These are phyloP conservation scores for Frieseomelitta varia DNA, from an alignment of 1,140 invertebrate genomes.

Conservation along the genomic window DNA sequence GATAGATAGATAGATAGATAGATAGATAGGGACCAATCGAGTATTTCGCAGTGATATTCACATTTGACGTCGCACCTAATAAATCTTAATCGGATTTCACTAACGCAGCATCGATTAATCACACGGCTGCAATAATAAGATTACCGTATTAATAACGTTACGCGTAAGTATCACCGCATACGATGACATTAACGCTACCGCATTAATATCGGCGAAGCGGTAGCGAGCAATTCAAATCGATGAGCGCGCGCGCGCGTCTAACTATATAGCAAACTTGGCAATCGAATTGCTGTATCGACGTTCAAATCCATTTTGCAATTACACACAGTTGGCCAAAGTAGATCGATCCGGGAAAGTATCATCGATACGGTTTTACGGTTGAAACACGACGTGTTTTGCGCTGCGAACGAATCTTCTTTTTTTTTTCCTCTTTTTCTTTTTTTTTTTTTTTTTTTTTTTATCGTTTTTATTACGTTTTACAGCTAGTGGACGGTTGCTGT, in stretches of 20 bases:
- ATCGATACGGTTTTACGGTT: neutral
- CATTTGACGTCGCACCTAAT: constrained; percentile 27
- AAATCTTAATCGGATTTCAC: constrained; percentile 48
- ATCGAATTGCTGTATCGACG: constrained; percentile 5
- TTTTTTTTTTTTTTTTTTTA: too few relatives aligned
- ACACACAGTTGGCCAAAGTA: neutral
- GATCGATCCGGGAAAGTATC: neutral
- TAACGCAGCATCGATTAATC: constrained; percentile 41
- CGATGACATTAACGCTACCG: constrained; percentile 15
- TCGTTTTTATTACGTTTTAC: too few relatives aligned
- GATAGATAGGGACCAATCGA: neutral
- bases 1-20: too few relatives aligned
- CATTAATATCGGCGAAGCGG: constrained; percentile 35
- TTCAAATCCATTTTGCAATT: constrained; percentile 27
- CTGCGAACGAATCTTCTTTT: too few relatives aligned
- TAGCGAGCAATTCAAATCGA: constrained; percentile 20
- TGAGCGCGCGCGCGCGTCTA: neutral
- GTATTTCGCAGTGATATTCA: constrained; percentile 9
- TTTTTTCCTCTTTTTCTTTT: too few relatives aligned
- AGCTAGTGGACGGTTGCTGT: too few relatives aligned
- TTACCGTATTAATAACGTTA: constrained; percentile 47
- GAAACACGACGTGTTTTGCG: too few relatives aligned
- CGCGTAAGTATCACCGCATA: constrained; percentile 23
- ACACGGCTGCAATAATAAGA: constrained; percentile 51
- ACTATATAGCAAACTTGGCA: neutral